phyloP scores from a whole-genome alignment of 1,140 invertebrate genomes.

The Pogonus chalceus region DNA sequence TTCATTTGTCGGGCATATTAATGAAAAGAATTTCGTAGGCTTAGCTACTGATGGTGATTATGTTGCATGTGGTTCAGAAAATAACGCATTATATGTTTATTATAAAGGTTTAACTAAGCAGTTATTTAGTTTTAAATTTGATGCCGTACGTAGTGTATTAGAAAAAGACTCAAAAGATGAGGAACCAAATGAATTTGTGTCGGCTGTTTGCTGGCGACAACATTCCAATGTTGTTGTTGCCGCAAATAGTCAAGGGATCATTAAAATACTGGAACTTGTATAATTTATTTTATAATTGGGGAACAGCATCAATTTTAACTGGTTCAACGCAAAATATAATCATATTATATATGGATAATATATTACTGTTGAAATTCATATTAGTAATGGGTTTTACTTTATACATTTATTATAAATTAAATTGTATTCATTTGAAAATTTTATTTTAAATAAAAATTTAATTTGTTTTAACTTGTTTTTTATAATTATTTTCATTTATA shows the following conservation, averaged over 20 bases:
- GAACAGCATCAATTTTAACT: too few relatives aligned
- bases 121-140: conserved; percentile 82
- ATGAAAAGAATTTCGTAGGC: conserved; percentile 97
- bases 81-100: conserved; percentile 89
- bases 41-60: conserved; percentile 92
- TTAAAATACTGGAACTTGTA: conserved; percentile 74
- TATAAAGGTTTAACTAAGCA: conserved; percentile 85
- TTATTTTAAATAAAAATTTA: too few relatives aligned
- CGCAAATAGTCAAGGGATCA: conserved; percentile 90
- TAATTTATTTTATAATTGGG: too few relatives aligned
- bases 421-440: too few relatives aligned
- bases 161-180: conserved; percentile 71
- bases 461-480: too few relatives aligned
- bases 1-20: conserved; percentile 86
- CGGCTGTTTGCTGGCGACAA: conserved; percentile 89
- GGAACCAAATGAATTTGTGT: conserved; percentile 89
- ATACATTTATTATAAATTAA: too few relatives aligned
- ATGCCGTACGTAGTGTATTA: conserved; percentile 68
- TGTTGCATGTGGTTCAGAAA: conserved; percentile 91
- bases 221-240: conserved; percentile 82
- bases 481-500: too few relatives aligned
- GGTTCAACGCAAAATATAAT: not conserved
- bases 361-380: too few relatives aligned
- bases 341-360: not conserved
- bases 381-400: too few relatives aligned